Evolutionary conservation across 2,797 vertebrate species (phyloP).

Genomic region (Rhinella marina): DNA sequence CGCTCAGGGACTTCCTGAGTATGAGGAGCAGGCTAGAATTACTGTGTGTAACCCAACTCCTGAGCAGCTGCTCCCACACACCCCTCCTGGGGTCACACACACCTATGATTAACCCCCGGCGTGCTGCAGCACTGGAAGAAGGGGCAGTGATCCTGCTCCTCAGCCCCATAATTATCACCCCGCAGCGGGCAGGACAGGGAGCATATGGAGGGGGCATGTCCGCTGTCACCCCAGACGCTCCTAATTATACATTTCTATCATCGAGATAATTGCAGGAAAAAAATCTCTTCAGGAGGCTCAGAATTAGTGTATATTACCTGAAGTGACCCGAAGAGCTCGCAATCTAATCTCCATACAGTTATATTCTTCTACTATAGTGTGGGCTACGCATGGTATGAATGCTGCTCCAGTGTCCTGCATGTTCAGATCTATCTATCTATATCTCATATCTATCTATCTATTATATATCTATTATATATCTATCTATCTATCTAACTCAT

Average conservation of each 20-base stretch:
- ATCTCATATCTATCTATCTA: no score
- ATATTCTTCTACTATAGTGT: not conserved
- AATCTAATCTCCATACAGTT: not conserved
- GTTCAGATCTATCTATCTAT: not conserved
- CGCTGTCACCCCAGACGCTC: not conserved
- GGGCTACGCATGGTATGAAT: no score
- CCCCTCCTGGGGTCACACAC: constrained; percentile 13
- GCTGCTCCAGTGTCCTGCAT: not conserved
- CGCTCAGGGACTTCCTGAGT: constrained; percentile 44
- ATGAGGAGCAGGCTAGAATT: constrained; percentile 34
- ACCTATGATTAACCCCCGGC: constrained; percentile 36
- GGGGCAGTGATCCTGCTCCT: no score
- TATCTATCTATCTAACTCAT: not conserved
- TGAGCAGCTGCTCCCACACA: constrained; percentile 50
- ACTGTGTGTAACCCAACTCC: constrained; percentile 51
- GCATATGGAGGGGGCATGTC: constrained; percentile 16
- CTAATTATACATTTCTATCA: not conserved
- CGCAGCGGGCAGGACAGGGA: not conserved
- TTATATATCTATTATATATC: not conserved
- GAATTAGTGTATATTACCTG: not conserved
- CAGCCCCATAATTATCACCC: not conserved
- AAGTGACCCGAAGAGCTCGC: not conserved
- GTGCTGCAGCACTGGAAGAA: not conserved
- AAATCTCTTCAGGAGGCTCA: not conserved
- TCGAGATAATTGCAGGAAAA: not conserved